A percentile compares a stretch with the other conserved stretches of the same genome.
These are phyloP conservation scores for Aurelia sp. DNA, from an alignment of 30 jellyfish, hydroid and myxozoan genomes.

Conservation along the genomic window DNA sequence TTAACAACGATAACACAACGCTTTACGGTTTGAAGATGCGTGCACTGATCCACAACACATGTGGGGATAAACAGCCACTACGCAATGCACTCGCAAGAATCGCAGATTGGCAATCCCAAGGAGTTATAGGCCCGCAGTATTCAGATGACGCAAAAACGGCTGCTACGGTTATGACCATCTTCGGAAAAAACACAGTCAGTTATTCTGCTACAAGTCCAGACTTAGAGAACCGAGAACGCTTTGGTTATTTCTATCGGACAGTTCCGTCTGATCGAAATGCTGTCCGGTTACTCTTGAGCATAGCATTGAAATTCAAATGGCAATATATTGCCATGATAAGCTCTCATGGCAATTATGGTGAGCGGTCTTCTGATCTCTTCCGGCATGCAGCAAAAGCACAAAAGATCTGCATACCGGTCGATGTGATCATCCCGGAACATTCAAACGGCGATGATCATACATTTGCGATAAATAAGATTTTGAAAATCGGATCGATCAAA, in stretches of 20 bases:
- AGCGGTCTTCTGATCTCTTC: slow-evolving; percentile 57
- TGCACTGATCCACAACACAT: slow-evolving; percentile 58
- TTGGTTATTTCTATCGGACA: slow-evolving; percentile 68
- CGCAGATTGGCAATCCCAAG: slow-evolving; percentile 22
- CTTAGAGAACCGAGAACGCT: slow-evolving; percentile 48
- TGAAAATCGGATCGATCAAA: not conserved
- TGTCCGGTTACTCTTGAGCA: slow-evolving; percentile 55
- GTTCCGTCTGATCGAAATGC: slow-evolving; percentile 68
- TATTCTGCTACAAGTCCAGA: slow-evolving; percentile 77
- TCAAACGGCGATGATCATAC: slow-evolving; percentile 1
- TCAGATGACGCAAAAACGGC: slow-evolving; percentile 77
- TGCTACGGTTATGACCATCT: slow-evolving; percentile 60
- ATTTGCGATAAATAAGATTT: slow-evolving; percentile 11
- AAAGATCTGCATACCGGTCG: slow-evolving; percentile 70
- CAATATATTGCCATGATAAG: slow-evolving; percentile 59
- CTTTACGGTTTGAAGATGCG: slow-evolving; percentile 61
- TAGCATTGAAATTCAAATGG: slow-evolving; percentile 71
- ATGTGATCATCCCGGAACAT: slow-evolving; percentile 16
- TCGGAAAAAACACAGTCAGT: slow-evolving; percentile 68
- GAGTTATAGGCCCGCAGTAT: slow-evolving; percentile 76
- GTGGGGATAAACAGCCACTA: slow-evolving; percentile 59
- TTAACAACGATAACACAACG: slow-evolving; percentile 36
- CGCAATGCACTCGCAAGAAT: slow-evolving; percentile 37
- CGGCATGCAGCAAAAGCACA: slow-evolving; percentile 30
- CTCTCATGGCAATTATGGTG: slow-evolving; percentile 72